Evolutionary conservation across 2,888 invertebrate genomes (phyloP).

Genomic region (Monoplex corrugatus): DNA sequence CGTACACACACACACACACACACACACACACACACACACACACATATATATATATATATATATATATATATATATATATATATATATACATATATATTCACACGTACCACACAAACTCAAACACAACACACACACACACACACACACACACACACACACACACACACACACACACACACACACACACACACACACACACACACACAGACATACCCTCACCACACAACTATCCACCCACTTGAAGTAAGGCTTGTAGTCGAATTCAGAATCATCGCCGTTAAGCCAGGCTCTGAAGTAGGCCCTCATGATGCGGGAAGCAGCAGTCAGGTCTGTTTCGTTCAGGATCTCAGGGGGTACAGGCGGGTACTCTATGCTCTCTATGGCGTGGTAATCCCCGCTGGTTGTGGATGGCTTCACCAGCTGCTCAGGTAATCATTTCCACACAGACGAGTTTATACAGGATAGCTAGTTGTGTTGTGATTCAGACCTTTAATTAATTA

Average conservation of each 20-base stretch:
- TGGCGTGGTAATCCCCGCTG: constrained; percentile 57
- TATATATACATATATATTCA: neutral
- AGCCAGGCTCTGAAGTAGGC: constrained; percentile 75
- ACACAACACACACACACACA: neutral
- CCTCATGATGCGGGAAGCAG: constrained; percentile 67
- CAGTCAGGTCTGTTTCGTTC: constrained; percentile 59
- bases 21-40: constrained; percentile 33
- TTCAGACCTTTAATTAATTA: too few relatives aligned
- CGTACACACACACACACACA: constrained; percentile 31
- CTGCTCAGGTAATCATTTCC: too few relatives aligned
- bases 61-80: too few relatives aligned
- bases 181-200: constrained; percentile 28
- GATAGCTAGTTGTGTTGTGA: too few relatives aligned
- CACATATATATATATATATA: neutral
- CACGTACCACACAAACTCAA: too few relatives aligned
- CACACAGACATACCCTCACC: neutral
- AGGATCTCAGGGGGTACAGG: constrained; percentile 69
- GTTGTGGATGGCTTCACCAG: constrained; percentile 48
- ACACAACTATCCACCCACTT: constrained; percentile 58
- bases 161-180: constrained; percentile 26
- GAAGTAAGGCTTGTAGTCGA: constrained; percentile 72
- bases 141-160: neutral
- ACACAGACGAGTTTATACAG: too few relatives aligned
- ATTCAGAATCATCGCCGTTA: constrained; percentile 63
- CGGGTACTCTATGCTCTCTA: constrained; percentile 70